phyloP scores from a whole-genome alignment of 2,113 vertebrate genomes.

The Pangasianodon gigas region DNA sequence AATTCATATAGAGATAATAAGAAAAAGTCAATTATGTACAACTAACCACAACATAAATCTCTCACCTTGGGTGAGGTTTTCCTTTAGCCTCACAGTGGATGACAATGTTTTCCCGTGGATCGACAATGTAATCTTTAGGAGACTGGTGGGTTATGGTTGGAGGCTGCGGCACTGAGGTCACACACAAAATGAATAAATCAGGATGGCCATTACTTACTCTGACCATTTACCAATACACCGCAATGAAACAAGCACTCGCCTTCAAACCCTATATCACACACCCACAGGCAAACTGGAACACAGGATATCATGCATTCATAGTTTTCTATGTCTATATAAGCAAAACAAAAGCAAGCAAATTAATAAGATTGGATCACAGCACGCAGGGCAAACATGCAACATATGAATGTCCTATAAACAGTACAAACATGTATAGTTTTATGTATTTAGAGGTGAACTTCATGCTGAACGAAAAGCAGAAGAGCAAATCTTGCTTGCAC shows the following conservation, averaged over 20 bases:
- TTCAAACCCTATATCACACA: not conserved
- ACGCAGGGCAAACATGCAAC: constrained; percentile 29
- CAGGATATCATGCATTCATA: not conserved
- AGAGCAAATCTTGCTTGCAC: constrained; percentile 9
- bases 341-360: constrained; percentile 27
- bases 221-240: not conserved
- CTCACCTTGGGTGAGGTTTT: constrained; percentile 91
- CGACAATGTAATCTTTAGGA: constrained; percentile 95
- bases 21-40: not conserved
- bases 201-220: not conserved
- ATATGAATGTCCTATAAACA: not conserved
- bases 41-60: constrained; percentile 19
- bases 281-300: constrained; percentile 16
- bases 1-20: not conserved
- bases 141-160: constrained; percentile 95
- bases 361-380: not conserved
- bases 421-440: not conserved
- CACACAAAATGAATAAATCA: constrained; percentile 41
- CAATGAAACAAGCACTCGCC: not conserved
- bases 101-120: constrained; percentile 92
- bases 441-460: not conserved
- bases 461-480: not conserved
- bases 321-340: constrained; percentile 12
- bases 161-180: constrained; percentile 85
- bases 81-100: constrained; percentile 96